Base-by-base conservation (phyloP, 1,140 invertebrate species). In the Condylostylus longicornis region DNA sequence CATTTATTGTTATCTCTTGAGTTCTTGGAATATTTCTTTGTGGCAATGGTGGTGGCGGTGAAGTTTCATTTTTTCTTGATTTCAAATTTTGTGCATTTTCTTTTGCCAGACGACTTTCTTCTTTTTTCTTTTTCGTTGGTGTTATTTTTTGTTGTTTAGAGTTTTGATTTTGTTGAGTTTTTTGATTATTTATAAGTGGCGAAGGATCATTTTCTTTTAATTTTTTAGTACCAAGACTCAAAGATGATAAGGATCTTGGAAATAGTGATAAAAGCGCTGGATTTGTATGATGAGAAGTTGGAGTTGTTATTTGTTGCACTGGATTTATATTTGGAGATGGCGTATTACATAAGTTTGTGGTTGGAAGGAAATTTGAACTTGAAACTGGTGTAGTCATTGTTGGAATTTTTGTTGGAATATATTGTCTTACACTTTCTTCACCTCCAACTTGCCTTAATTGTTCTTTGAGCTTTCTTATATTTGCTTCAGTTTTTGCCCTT, bases 181-280 rank as follows among this genome's bases (percentile, higher is more conserved):
- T 25, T 25, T 6, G 6, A 31, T 13, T 56, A 36, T 40, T 41
- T 38, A 37, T 46, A 2, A 43, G 20, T 17, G 54, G 54, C 30
- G 49, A 47, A 7, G 40, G 19, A 30, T 61, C 57, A 47, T 60
- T 57, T 5, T 60, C 57, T 18, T 48, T 54, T 37, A 58, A 58
- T 37, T 57, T 58, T 38, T 53, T 50, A 27, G 48, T 53, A 18
- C 57, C 58, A 45, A 61, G 41, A 44, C 55, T 60, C 17, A 61
- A 33, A 47, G 67, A 68, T 58, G 66, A 65, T 35, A 72, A 58
- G 38, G 68, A 68, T 42, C 70, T 57, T 36, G 70, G 70, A 36
- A 72, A 51, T 4, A 65, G 62, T 47, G 64, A 66, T 6, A 74
- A 61, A 43, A 61, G 60, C 43, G 56, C 57, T 35, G 55, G 57